Base-by-base conservation (phyloP, 1,140 invertebrate genomes). In the Acromyrmex echinatior region DNA sequence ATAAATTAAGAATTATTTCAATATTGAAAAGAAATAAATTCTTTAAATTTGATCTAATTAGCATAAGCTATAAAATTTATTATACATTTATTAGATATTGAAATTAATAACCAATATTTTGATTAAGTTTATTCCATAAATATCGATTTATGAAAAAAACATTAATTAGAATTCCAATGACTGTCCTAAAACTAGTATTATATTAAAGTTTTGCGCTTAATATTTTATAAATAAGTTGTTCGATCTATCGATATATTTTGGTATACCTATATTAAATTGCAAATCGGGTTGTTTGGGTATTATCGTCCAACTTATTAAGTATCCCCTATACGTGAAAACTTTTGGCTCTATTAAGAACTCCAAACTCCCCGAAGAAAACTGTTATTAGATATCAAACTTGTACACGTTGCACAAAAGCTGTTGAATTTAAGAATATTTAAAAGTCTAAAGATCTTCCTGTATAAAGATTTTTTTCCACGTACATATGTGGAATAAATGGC, bases 251-350 rank as follows among this genome's bases (percentile, higher is more conserved):
- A 16, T 62, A 16, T 71, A 84, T 51, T 74, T 74, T 51, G 56
- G 28, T 56, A 4, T 9, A 39, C 35, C 35, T 39, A 0, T 76
- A 84, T 84, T 76, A 84, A 84, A 76, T 84, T 84, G 80, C 80
- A 84, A 84, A 84, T 84, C 56, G 60, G 58, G 70, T 76, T 60
- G 16, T 58, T 74, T 60, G 14, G 39, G 39, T 60, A 56, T 76
- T 81, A 81, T 58, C 70, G 58, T 56, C 1, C 16, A 86, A 86
- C 76, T 89, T 88, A 70, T 74, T 88, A 90, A 90, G 82, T 63
- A 56, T 49, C 71, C 51, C 4, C 87, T 70, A 86, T 86, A 90
- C 58, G 78, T 63, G 87, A 51, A 86, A 88, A 88, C 81, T 89
- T 90, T 62, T 12, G 3, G 45, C 7, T 62, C 6, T 49, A 60